Percentiles rank a stretch among this genome's conserved stretches.
Evolutionary conservation across 1,140 invertebrate species (phyloP).

Genomic region (Pristionchus pacificus): DNA sequence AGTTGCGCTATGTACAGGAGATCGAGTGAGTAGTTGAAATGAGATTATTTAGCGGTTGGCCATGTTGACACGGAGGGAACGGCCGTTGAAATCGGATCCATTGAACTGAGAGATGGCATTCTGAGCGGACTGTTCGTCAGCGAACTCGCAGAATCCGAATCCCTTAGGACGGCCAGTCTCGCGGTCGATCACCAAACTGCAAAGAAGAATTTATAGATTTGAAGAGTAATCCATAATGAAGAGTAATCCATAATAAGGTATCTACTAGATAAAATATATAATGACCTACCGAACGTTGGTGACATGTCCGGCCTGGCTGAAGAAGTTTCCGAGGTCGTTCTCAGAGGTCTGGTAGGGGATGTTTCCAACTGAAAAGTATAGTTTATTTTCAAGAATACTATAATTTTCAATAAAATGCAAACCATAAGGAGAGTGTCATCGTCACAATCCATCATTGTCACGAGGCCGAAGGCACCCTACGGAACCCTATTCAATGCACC

Average conservation of each 20-base stretch:
- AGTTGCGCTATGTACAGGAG: too few relatives aligned
- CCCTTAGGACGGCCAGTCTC: constrained; percentile 99
- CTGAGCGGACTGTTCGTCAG: constrained; percentile 77
- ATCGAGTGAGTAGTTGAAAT: too few relatives aligned
- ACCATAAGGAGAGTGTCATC: too few relatives aligned
- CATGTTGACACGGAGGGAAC: constrained; percentile 82
- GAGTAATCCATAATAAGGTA: too few relatives aligned
- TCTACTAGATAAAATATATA: too few relatives aligned
- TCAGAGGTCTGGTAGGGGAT: constrained; percentile 97
- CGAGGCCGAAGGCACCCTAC: too few relatives aligned
- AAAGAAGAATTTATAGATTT: too few relatives aligned
- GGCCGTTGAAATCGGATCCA: constrained; percentile 92
- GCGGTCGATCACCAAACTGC: constrained; percentile 72
- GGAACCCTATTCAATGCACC: too few relatives aligned
- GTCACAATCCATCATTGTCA: too few relatives aligned
- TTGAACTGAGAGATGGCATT: constrained; percentile 98
- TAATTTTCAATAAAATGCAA: too few relatives aligned
- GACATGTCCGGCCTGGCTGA: constrained; percentile 88
- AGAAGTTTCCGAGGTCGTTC: constrained; percentile 96
- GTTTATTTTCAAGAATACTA: too few relatives aligned
- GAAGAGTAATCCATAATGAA: too few relatives aligned
- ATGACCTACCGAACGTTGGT: constrained; percentile 34
- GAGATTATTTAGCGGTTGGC: constrained; percentile 46
- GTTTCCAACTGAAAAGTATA: constrained; percentile 75
- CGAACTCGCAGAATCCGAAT: constrained; percentile 98